A percentile compares a stretch with the other conserved stretches of the same genome.
Conservation (phyloP, 2,797 vertebrate genomes). For the Rhinella marina region DNA sequence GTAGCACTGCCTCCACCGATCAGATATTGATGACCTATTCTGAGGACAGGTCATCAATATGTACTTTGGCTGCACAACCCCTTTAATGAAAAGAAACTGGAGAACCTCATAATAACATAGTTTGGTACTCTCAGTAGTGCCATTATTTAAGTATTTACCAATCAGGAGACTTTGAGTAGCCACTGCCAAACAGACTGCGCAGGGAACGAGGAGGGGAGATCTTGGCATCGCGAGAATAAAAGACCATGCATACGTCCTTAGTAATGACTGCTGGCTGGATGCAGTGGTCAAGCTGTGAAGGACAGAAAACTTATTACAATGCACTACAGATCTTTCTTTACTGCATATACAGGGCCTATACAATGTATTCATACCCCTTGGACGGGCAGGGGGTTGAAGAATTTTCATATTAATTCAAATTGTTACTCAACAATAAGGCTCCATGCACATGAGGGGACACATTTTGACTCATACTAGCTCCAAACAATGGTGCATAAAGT, state of each 20-base stretch:
- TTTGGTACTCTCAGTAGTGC: too few relatives aligned
- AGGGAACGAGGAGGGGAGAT: slow-evolving; percentile 94
- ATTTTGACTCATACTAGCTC: too few relatives aligned
- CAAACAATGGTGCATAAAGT: too few relatives aligned
- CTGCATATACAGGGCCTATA: neutral
- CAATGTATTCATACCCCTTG: neutral
- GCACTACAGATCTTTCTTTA: neutral
- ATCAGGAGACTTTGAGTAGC: slow-evolving; percentile 94
- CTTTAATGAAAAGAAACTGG: too few relatives aligned
- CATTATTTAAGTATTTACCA: slow-evolving; percentile 77
- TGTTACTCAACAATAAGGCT: too few relatives aligned
- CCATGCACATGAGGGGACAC: too few relatives aligned
- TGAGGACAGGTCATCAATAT: too few relatives aligned
- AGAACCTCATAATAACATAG: too few relatives aligned
- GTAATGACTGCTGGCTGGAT: slow-evolving; percentile 98
- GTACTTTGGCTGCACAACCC: too few relatives aligned
- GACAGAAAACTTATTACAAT: neutral
- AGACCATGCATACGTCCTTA: slow-evolving; percentile 98
- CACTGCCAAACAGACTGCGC: slow-evolving; percentile 93
- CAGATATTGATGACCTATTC: too few relatives aligned
- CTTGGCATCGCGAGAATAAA: slow-evolving; percentile 95
- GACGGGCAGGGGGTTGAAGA: neutral
- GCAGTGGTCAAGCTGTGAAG: slow-evolving; percentile 93
- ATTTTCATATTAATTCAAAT: neutral
- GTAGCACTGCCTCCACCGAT: too few relatives aligned